phyloP scores from a whole-genome alignment of 1,140 invertebrate species.

The Aphidius gifuensis region DNA sequence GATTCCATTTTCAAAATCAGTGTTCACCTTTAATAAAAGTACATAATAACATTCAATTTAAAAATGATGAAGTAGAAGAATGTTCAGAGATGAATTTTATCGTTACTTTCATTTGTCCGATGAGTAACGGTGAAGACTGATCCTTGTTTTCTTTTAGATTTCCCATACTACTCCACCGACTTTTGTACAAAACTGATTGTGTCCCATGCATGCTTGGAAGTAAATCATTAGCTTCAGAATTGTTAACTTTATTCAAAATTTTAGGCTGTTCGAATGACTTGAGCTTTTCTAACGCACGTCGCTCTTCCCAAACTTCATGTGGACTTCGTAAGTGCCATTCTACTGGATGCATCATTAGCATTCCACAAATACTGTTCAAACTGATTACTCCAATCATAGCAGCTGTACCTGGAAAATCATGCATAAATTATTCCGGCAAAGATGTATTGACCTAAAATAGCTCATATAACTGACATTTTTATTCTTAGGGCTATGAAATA shows the following conservation, averaged over 20 bases:
- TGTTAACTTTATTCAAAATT: too few species aligned
- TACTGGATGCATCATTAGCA: slow-evolving; percentile 50
- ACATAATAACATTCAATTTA: too few species aligned
- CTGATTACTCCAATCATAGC: slow-evolving; percentile 47
- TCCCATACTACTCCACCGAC: slow-evolving; percentile 44
- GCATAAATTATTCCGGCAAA: too few species aligned
- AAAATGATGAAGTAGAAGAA: too few species aligned
- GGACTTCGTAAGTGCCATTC: slow-evolving; percentile 42
- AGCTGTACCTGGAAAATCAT: slow-evolving; percentile 43
- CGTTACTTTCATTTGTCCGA: slow-evolving; percentile 35
- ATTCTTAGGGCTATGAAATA: too few species aligned
- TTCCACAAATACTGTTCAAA: slow-evolving; percentile 45
- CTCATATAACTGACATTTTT: too few species aligned
- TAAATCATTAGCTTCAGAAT: too few species aligned
- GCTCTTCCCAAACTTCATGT: slow-evolving; percentile 28
- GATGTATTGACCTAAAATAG: too few species aligned
- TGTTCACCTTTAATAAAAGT: too few species aligned
- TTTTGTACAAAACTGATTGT: slow-evolving; percentile 21
- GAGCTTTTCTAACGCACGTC: background rate
- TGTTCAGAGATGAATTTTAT: background rate
- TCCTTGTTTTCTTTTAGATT: slow-evolving; percentile 42
- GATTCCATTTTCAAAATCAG: slow-evolving; percentile 26
- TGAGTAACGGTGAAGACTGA: slow-evolving; percentile 35
- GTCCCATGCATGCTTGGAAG: too few species aligned
- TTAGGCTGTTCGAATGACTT: too few species aligned